Evolutionary conservation across 2,797 vertebrate genomes (phyloP).

Genomic region (Argya squamiceps): DNA sequence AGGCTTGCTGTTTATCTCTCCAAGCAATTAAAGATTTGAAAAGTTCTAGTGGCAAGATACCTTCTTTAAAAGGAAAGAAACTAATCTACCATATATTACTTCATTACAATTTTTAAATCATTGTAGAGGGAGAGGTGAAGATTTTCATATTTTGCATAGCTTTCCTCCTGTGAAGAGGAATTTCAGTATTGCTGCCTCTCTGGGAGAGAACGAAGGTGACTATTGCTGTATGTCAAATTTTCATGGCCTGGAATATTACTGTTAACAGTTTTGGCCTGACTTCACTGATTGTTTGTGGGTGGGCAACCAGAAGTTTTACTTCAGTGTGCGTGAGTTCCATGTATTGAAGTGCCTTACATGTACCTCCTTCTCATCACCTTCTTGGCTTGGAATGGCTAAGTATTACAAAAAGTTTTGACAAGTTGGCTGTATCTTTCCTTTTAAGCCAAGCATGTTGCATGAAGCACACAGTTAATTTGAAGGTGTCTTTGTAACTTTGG

Average conservation of each 20-base stretch:
- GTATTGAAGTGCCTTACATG: background rate
- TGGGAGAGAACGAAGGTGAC: background rate
- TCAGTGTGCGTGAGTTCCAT: background rate
- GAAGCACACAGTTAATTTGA: conserved; percentile 20
- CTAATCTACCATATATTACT: background rate
- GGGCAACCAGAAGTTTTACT: background rate
- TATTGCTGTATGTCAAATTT: background rate
- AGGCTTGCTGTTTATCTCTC: conserved; percentile 1
- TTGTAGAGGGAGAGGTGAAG: background rate
- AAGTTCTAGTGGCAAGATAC: background rate
- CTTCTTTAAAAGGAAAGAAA: background rate
- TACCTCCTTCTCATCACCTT: background rate
- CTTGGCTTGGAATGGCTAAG: background rate
- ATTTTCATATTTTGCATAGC: background rate
- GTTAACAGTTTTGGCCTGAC: background rate
- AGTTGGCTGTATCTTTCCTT: background rate
- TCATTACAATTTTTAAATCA: conserved; percentile 14
- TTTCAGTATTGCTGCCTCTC: background rate
- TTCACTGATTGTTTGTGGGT: background rate
- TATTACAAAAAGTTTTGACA: conserved; percentile 9
- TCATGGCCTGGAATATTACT: conserved; percentile 10
- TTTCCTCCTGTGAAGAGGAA: background rate
- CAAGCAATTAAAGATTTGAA: conserved; percentile 29
- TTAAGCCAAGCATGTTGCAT: background rate
- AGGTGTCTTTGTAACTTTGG: conserved; percentile 19